A percentile compares a stretch with the other conserved stretches of the same genome.
Evolutionary conservation across 2,797 vertebrate genomes (phyloP).

Genomic region (Macrochelys suwanniensis): DNA sequence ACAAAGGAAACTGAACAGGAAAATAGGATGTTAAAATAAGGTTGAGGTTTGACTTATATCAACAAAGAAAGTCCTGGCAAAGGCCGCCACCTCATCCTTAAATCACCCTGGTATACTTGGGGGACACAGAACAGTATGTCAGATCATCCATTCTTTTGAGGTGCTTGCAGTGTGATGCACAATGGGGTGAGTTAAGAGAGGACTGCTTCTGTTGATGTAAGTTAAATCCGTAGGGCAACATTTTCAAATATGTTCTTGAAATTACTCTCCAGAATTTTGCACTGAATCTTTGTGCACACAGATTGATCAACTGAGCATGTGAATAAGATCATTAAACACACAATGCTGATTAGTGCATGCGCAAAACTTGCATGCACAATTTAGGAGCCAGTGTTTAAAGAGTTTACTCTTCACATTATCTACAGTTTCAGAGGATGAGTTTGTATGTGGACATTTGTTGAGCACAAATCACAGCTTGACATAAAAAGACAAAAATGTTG

Average conservation of each 20-base stretch:
- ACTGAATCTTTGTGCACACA: background rate
- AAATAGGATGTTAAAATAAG: background rate
- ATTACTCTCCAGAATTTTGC: background rate
- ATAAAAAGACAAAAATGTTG: background rate
- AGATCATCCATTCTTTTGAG: background rate
- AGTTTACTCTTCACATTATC: background rate
- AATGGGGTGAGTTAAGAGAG: background rate
- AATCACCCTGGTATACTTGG: background rate
- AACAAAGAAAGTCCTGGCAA: background rate
- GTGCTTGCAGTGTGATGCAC: background rate
- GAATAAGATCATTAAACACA: background rate
- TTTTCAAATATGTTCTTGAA: background rate
- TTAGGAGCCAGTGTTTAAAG: background rate
- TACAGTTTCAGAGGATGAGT: background rate
- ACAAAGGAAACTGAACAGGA: background rate
- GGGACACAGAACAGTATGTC: background rate
- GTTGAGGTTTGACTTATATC: background rate
- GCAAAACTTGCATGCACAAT: background rate
- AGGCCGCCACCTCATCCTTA: background rate
- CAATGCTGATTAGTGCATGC: background rate
- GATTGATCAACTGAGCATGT: background rate
- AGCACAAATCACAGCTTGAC: background rate
- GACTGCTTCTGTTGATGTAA: background rate
- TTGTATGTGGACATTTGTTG: background rate
- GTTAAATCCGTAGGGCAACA: background rate